These are phyloP conservation scores for Argyra leucocephala DNA, from an alignment of 2,888 invertebrate species.

Conservation along the genomic window DNA sequence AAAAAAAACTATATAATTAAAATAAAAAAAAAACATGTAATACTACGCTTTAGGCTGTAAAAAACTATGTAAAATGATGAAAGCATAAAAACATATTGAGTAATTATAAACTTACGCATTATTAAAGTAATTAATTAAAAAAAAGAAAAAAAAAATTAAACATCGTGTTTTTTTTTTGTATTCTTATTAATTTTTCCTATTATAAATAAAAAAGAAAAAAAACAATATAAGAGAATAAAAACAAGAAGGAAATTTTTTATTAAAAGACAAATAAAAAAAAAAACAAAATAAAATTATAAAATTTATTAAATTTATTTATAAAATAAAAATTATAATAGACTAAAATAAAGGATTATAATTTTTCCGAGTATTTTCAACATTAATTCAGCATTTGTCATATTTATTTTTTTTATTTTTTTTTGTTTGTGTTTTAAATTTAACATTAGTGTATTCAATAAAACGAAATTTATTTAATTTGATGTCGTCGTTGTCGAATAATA, in stretches of 20 bases:
- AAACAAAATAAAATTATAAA: neutral
- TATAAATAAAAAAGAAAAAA: neutral
- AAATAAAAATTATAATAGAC: neutral
- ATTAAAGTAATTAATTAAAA: slow-evolving; percentile 6
- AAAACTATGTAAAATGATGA: slow-evolving; percentile 2
- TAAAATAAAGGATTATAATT: neutral
- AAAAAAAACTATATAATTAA: neutral
- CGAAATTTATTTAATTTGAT: no score
- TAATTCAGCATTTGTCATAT: no score
- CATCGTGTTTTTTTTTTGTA: slow-evolving; percentile 4
- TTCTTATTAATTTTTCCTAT: neutral
- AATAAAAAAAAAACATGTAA: slow-evolving; percentile 1
- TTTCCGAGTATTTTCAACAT: neutral
- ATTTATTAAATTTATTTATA: neutral
- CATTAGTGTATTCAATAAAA: no score
- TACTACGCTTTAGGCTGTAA: slow-evolving; percentile 6
- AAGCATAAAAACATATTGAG: slow-evolving; percentile 6
- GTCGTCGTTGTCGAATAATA: no score
- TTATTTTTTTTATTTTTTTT: no score
- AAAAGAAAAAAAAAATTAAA: neutral
- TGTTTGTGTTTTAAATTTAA: no score
- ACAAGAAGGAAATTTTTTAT: neutral
- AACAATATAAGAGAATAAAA: neutral
- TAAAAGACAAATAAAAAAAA: neutral
- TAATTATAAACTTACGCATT: slow-evolving; percentile 6